phyloP scores from a whole-genome alignment of 2,113 vertebrate genomes.

The Gobius niger region DNA sequence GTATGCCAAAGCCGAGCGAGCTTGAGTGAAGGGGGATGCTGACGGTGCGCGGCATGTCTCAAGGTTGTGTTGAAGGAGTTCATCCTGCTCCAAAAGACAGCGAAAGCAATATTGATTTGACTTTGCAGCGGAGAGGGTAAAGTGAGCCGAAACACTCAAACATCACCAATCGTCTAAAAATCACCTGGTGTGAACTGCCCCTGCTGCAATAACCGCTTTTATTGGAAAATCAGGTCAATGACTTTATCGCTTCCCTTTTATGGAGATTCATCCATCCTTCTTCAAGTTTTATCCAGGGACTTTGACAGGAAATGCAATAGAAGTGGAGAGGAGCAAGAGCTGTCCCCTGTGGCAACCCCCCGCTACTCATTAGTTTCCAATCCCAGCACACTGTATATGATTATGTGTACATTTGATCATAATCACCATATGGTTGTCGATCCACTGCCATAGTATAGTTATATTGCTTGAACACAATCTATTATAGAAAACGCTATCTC shows the following conservation, averaged over 20 bases:
- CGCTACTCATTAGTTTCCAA: neutral
- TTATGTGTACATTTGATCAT: too few species aligned
- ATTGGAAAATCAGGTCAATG: slow-evolving; percentile 1
- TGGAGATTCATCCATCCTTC: neutral
- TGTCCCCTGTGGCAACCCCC: neutral
- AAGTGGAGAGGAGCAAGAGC: neutral
- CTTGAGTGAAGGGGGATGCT: slow-evolving; percentile 22
- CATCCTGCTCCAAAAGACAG: slow-evolving; percentile 26
- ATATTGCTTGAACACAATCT: too few species aligned
- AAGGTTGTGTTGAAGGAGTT: slow-evolving; percentile 36
- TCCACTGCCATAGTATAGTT: too few species aligned
- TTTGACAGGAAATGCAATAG: neutral
- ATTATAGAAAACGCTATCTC: too few species aligned
- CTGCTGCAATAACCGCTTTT: neutral
- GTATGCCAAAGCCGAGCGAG: slow-evolving; percentile 10
- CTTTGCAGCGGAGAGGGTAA: slow-evolving; percentile 19
- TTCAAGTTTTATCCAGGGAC: neutral
- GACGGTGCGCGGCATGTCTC: slow-evolving; percentile 35
- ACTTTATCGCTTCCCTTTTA: neutral
- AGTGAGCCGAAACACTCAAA: slow-evolving; percentile 27
- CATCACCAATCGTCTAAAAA: slow-evolving; percentile 21
- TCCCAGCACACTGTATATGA: neutral
- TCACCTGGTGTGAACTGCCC: neutral
- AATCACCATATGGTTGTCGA: too few species aligned
- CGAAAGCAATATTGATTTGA: slow-evolving; percentile 44